Evolutionary conservation across 2,113 vertebrate genomes (phyloP).

Genomic region (Himantopus leucocephalus): DNA sequence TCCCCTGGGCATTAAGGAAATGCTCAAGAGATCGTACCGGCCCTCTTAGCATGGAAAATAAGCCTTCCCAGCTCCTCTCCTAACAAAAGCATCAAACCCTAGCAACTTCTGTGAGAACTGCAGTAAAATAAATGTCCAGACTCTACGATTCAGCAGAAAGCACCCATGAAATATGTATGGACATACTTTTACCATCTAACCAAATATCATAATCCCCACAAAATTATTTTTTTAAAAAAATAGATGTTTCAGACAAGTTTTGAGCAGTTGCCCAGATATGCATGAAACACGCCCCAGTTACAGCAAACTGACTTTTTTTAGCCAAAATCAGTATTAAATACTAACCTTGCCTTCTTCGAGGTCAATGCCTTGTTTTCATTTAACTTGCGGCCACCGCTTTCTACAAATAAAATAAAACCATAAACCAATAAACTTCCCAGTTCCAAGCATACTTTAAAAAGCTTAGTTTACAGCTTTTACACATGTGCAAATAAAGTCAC

Average conservation of each 20-base stretch:
- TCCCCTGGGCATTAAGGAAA: accelerated
- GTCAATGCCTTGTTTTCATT: slow-evolving; percentile 97
- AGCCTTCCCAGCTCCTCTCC: accelerated
- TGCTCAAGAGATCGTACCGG: background rate
- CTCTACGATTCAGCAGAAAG: background rate
- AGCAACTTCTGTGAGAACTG: background rate
- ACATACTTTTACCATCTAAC: background rate
- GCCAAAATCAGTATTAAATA: background rate
- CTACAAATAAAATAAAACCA: slow-evolving; percentile 68
- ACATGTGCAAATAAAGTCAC: background rate
- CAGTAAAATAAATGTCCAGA: background rate
- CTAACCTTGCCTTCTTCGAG: slow-evolving; percentile 93
- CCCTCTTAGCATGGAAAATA: background rate
- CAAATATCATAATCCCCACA: background rate
- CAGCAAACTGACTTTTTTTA: background rate
- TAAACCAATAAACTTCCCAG: accelerated
- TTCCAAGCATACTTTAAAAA: background rate
- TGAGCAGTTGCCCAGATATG: background rate
- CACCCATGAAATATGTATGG: accelerated
- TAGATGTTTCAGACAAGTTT: background rate
- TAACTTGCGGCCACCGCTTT: slow-evolving; percentile 93
- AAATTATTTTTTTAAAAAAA: background rate
- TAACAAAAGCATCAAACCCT: background rate
- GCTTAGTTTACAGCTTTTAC: background rate
- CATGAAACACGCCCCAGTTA: background rate